Conservation (phyloP, 2,888 invertebrate species). For the Slavum lentiscoides region DNA sequence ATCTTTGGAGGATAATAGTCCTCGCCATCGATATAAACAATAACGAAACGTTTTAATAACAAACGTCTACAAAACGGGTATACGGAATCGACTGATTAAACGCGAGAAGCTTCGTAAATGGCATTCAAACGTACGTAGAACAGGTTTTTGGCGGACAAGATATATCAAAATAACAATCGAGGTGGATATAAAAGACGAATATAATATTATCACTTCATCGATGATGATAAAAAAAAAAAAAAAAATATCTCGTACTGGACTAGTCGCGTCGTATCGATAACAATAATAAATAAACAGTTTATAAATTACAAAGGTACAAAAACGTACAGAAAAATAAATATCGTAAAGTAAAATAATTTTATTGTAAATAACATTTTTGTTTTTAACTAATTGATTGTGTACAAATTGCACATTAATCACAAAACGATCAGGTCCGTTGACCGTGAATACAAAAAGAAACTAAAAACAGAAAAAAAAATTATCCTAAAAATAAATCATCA, state of each 20-base stretch:
- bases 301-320: neutral
- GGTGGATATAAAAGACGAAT: neutral
- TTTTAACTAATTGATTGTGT: conserved; percentile 7
- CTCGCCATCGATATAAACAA: no score
- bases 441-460: conserved; percentile 7
- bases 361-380: conserved; percentile 27
- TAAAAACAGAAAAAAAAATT: neutral
- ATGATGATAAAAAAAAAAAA: neutral
- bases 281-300: neutral
- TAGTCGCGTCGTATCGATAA: neutral
- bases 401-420: conserved; percentile 24
- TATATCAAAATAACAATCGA: no score
- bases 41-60: no score
- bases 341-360: conserved; percentile 25
- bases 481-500: conserved; percentile 6
- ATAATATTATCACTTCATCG: neutral
- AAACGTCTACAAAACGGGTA: no score
- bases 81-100: no score
- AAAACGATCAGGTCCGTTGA: neutral
- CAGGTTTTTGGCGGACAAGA: no score
- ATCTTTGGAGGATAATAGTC: no score
- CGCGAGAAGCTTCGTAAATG: no score
- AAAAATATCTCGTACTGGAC: neutral
- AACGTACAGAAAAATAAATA: neutral
- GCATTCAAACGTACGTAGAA: no score